Evolutionary conservation across 2,797 vertebrate genomes (phyloP), one percentile per base, ranked within the genome.

Genomic region (Loriculus beryllinus): DNA sequence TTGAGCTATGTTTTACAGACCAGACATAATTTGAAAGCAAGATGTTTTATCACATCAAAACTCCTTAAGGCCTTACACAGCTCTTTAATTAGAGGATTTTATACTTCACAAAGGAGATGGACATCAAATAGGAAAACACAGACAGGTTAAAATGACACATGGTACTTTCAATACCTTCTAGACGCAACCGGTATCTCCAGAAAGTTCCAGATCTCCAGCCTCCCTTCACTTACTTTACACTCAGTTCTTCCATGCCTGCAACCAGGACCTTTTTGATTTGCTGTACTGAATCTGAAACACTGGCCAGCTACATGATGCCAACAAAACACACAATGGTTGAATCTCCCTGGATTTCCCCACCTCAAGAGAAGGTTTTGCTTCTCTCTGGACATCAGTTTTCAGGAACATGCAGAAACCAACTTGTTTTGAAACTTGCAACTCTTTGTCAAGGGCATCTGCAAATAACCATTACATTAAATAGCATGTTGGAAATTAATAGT

Each of bases 11-110:
- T 47, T 94, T 82, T 80, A 72, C 17, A 79, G 76, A 60, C 54
- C 42, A 80, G 69, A 76, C 21, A 62, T 75, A 75, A 80, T 47
- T 70, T 68, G 84, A 86, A 94, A 88, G 81, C 31, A 83, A 69
- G 56, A 84, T 26, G 25, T 86, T 91, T 69, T 56, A 70, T 78
- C 43, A 23, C 59, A 71, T 37, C 42, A 75, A 63, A 84, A 67
- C 23, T 52, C 54, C 59, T 64, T 47, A 56, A 71, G 48, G 31
- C 22, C 67, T 62, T 52, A 51, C 43, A 48, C 9, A 45, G 63
- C 14, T 70, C 80, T 87, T 80, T 79, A 23, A 65, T 54, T 65
- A 69, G 29, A 65, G 4, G 19, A 47, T 48, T 65, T 76, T 67
- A 74, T 22, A 54, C 14, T 75, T 74, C 35, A 33, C 23, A 68